These are phyloP conservation scores for Gorsachius goisagi DNA, from an alignment of 2,113 vertebrate genomes.

Conservation along the genomic window DNA sequence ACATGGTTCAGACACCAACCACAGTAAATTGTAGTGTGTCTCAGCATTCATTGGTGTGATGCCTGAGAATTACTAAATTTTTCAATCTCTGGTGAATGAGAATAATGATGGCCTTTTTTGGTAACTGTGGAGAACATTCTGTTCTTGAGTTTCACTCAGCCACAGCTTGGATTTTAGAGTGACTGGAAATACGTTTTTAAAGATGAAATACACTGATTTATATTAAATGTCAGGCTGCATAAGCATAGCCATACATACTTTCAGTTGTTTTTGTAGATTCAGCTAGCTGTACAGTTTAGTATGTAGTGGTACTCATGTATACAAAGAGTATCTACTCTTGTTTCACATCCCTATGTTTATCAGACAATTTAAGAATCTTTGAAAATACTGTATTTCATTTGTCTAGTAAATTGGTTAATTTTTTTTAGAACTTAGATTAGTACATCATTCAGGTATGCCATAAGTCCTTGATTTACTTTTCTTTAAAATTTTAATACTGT, in stretches of 20 bases:
- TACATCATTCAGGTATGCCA: not conserved
- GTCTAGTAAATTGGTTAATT: not conserved
- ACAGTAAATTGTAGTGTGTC: accelerated
- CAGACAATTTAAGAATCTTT: not conserved
- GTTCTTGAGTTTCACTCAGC: not conserved
- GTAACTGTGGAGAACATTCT: not conserved
- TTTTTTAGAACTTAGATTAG: not conserved
- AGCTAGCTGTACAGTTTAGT: not conserved
- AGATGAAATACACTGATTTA: not conserved
- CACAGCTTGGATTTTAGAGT: not conserved
- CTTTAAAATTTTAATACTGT: not conserved
- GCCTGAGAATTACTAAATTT: not conserved
- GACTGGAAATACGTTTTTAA: not conserved
- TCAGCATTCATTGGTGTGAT: not conserved
- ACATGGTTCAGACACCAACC: not conserved
- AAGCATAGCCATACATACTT: not conserved
- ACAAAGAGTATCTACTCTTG: not conserved
- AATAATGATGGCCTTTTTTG: not conserved
- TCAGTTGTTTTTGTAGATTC: not conserved
- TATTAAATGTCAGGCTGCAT: not conserved
- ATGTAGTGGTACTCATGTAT: not conserved
- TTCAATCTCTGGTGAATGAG: not conserved
- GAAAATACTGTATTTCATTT: not conserved
- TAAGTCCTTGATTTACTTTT: not conserved
- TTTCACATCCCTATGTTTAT: not conserved